Conservation (phyloP, 2,797 vertebrate species). For the Coluber constrictor region DNA sequence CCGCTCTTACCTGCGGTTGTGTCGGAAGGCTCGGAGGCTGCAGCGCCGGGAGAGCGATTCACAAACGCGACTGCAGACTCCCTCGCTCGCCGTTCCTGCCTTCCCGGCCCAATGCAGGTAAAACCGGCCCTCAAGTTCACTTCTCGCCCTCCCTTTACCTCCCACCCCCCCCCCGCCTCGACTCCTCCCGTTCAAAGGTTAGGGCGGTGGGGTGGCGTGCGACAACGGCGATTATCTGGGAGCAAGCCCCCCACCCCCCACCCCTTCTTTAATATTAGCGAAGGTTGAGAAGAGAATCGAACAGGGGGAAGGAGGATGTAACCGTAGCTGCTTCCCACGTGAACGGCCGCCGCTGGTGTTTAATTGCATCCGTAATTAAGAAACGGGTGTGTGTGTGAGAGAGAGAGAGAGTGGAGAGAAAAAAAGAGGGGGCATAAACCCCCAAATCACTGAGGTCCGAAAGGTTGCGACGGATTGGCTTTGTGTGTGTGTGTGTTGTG, state of each 20-base stretch:
- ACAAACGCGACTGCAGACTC: conserved; percentile 91
- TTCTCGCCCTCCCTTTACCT: conserved; percentile 38
- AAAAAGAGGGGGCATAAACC: fast-evolving
- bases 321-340: conserved; percentile 58
- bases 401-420: conserved; percentile 15
- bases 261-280: conserved; percentile 55
- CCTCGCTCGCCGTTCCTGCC: conserved; percentile 59
- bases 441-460: neutral
- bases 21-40: conserved; percentile 87
- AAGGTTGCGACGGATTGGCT: neutral
- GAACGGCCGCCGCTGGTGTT: conserved; percentile 69
- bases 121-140: conserved; percentile 82
- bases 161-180: conserved; percentile 48
- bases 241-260: neutral
- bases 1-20: conserved; percentile 88
- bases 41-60: conserved; percentile 88
- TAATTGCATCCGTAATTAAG: conserved; percentile 68
- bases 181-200: conserved; percentile 77
- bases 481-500: too few species aligned
- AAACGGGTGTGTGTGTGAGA: conserved; percentile 30
- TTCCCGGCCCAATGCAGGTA: conserved; percentile 76
- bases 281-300: neutral
- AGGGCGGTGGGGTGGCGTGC: conserved; percentile 43
- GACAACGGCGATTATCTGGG: conserved; percentile 54
- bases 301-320: conserved; percentile 37